These are phyloP conservation scores for Cossypha heuglini DNA, from an alignment of 2,797 vertebrate species.

Conservation along the genomic window DNA sequence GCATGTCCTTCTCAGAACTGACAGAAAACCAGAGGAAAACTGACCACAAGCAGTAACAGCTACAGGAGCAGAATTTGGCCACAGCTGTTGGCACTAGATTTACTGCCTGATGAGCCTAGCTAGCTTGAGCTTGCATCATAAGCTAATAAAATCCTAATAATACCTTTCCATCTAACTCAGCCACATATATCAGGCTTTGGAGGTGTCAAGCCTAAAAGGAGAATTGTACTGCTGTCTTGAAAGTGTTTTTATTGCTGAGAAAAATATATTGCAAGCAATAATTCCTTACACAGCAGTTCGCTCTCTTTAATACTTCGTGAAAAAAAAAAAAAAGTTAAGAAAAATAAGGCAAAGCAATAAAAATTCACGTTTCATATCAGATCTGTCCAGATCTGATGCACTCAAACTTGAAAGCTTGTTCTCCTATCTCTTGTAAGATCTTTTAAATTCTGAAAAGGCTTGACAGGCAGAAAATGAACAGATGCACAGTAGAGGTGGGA, in stretches of 20 bases:
- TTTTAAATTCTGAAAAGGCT: not conserved
- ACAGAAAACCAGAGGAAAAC: not conserved
- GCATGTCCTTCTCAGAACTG: not conserved
- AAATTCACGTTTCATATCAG: not conserved
- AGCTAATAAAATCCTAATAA: constrained; percentile 30
- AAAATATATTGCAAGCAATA: not conserved
- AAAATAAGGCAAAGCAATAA: not conserved
- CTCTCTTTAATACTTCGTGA: not conserved
- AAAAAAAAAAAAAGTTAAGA: not conserved
- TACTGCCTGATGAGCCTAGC: not conserved
- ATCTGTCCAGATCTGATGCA: not conserved
- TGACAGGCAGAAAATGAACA: constrained; percentile 50
- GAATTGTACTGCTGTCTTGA: not conserved
- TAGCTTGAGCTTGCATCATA: not conserved
- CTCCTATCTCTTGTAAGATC: not conserved
- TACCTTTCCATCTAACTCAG: not conserved
- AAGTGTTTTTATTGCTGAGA: not conserved
- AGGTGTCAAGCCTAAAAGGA: not conserved
- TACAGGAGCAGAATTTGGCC: not conserved
- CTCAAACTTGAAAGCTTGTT: not conserved
- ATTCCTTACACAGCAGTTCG: not conserved
- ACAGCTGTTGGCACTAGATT: not conserved
- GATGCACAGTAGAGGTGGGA: constrained; percentile 42
- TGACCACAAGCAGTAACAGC: not conserved
- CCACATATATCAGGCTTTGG: not conserved